Base-by-base conservation (phyloP, 2,888 invertebrate genomes). In the Thumatha senex region DNA sequence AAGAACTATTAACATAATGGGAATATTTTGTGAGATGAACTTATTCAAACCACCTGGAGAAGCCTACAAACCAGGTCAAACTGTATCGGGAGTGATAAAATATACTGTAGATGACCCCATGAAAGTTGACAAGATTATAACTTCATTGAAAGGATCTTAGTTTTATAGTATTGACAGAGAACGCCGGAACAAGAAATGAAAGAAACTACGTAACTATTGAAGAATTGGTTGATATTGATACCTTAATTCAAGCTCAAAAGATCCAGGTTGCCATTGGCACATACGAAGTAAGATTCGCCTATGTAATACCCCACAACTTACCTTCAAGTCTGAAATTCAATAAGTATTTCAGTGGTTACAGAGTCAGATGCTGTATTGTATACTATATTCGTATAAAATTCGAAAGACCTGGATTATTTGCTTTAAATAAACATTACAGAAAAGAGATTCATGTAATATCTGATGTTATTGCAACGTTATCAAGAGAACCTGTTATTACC, bases 371-470 rank as follows among this genome's bases (percentile, higher is more conserved):
- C 34, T 45, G 52, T 0, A 78, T 80, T 9, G 56, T 51, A n/a
- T 80, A 80, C 44, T 68, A 75, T 33, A 51, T 80, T n/a, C 67
- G 68, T 0, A 74, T 78, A 29, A 75, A 71, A 59, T 78, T 80
- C 18, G 69, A 75, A 14, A 71, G 57, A 47, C 63, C 72, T 0
- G 76, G 76, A 2, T 55, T 75, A 43, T 72, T 80, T 8, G 48
- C 61, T 30, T 67, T 70, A 2, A 50, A 66, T 2, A 77, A 73
- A 51, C 70, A 57, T 42, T 77, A 67, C 41, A 68, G 62, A 39
- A 77, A 74, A 35, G 68, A 70, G 46, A 67, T 80, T 1, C 70
- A 58, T 5, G 65, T 80, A 0, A 58, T 67, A 0, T 61, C 77
- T n/a, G 61, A 60, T 8, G 60, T 75, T 2, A 70, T 54, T 14